phyloP scores from a whole-genome alignment of 2,113 vertebrate species.

The Oncorhynchus gorbuscha region DNA sequence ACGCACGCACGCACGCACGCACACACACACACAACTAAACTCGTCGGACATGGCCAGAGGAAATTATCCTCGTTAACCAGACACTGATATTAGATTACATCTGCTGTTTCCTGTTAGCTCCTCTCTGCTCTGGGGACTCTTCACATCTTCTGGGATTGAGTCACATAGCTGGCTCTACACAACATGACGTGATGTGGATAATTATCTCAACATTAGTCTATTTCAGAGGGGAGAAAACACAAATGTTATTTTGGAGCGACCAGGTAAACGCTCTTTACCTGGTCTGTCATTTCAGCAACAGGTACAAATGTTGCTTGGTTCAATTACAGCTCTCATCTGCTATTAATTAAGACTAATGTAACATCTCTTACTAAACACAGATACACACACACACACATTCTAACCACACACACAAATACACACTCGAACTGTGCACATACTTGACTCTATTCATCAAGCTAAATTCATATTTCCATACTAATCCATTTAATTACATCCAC shows the following conservation, averaged over 20 bases:
- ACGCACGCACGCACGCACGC: constrained; percentile 3
- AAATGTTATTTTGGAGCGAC: too few relatives aligned
- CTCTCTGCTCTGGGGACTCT: constrained; percentile 27
- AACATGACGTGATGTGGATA: too few relatives aligned
- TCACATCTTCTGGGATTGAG: too few relatives aligned
- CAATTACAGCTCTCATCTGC: constrained; percentile 37
- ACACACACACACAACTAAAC: constrained; percentile 5
- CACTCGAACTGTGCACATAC: background rate
- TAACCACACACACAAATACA: constrained; percentile 27
- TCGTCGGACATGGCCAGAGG: constrained; percentile 33
- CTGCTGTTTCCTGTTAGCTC: constrained; percentile 50
- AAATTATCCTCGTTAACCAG: constrained; percentile 43
- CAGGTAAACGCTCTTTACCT: constrained; percentile 2
- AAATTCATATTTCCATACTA: constrained; percentile 54
- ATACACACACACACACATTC: constrained; percentile 3
- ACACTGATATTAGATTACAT: constrained; percentile 57
- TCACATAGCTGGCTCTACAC: too few relatives aligned
- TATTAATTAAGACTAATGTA: constrained; percentile 60
- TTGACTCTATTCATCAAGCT: constrained; percentile 51
- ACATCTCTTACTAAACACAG: constrained; percentile 40
- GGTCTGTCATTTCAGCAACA: constrained; percentile 35
- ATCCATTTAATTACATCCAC: constrained; percentile 59
- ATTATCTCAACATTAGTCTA: too few relatives aligned
- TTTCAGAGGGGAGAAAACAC: background rate
- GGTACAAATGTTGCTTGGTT: constrained; percentile 50